Evolutionary conservation across 2,888 invertebrate genomes (phyloP), one percentile per base, ranked within the genome.

Genomic region (Xanthia icteritia): DNA sequence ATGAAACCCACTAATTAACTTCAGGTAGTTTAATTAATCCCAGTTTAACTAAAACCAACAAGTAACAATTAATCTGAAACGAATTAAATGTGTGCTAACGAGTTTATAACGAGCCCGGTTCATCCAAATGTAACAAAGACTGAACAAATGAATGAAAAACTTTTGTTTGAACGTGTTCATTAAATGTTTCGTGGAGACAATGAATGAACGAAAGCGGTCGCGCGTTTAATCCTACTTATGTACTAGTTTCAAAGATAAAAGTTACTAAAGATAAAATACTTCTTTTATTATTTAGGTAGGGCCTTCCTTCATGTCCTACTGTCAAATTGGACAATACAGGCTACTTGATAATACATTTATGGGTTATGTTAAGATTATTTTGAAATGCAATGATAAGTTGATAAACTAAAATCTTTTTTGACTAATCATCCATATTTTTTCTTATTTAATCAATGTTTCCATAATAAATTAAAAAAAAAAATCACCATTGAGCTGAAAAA

Each of bases 111-210:
- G 58, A 81, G 68, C 15, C 20, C 31, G 31, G 31, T 69, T 58
- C 36, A 51, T 72, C 48, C 69, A 48, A 72, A 72, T 27, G 36
- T 73, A 66, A 64, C 69, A 70, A 73, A 63, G 65, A 69, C 58
- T 27, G 51, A 60, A 61, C 73, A 42, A 81, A 69, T 66, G 58
- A 76, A 76, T 81, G 67, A 58, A 70, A 61, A 69, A 73, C 72
- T 83, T 86, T 86, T 77, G 68, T 72, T 64, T 56, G 56, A 71
- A 77, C 64, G 48, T 76, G 76, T 60, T 83, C 73, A 64, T 83
- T 85, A 82, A 82, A 74, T 77, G 58, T 82, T 83, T 81, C 17
- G 56, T 36, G 54, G 15, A 36, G 11, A 74, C 60, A 64, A 61
- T 71, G 67, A 74, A 71, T 71, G 60, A 66, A 66, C 13, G 5